Evolutionary conservation across 2,888 invertebrate species (phyloP), one percentile per base, ranked within the genome.

Genomic region (Lasioglossum vierecki): DNA sequence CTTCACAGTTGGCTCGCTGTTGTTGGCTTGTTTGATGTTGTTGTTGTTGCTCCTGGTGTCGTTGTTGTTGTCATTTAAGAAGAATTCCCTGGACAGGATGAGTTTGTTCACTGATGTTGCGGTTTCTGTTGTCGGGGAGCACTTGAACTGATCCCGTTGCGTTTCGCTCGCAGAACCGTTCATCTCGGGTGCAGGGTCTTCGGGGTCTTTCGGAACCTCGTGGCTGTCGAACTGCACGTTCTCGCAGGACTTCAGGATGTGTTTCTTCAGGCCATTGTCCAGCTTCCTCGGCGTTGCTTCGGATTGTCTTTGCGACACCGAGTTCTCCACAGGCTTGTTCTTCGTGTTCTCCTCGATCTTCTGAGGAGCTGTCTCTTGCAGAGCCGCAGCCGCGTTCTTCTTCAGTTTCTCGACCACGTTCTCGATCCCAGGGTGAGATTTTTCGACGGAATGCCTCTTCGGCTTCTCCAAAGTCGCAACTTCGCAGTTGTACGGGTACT

Each of bases 371-470:
- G 85, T 68, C n/a, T 90, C 91, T 9, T 90, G 91, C 57, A 90
- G 8, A 13, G 93, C 93, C 1, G 94, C 94, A 0, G 92, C 94
- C 39, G 94, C 94, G 57, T 94, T 94, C 82, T 94, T 94, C 83
- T 94, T 94, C 75, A 94, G 72, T 76, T 94, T 94, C 77, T 94
- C 94, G 5, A 94, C 94, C 15, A 94, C 94, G 70, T 94, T 94
- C 74, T 94, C 94, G 66, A 94, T 94, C 0, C 94, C 94, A 0
- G 93, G 90, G 81, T 94, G 93, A 68, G 80, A 89, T 72, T 93
- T 93, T 39, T 94, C 94, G 0, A 80, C 41, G 4, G 87, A 84
- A 71, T 91, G 90, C 70, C 87, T 90, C 39, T 92, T 93, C 4
- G 76, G 79, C 11, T 80, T 88, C 39, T 89, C 89, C 26, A 63